phyloP scores from a whole-genome alignment of 2,797 vertebrate species.

The Thalassophryne amazonica region DNA sequence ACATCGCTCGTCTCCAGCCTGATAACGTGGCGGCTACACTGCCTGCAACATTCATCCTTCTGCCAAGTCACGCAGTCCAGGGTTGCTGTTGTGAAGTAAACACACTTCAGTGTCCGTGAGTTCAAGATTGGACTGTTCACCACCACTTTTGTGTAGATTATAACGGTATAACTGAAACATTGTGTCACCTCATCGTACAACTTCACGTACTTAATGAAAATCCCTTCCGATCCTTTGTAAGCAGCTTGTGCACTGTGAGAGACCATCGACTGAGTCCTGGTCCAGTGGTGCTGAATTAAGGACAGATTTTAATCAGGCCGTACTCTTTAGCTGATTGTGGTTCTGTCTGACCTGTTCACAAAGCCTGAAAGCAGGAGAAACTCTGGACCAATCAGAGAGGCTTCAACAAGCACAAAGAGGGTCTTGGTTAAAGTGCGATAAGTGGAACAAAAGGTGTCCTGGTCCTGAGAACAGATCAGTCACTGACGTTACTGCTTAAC shows the following conservation, averaged over 20 bases:
- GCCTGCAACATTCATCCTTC: conserved; percentile 29
- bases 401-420: conserved; percentile 10
- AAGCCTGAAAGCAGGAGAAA: background rate
- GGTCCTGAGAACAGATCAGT: conserved; percentile 1
- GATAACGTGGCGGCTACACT: conserved; percentile 43
- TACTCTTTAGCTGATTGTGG: conserved; percentile 13
- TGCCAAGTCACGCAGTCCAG: conserved; percentile 35
- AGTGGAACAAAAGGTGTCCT: conserved; percentile 2
- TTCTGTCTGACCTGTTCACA: conserved; percentile 11
- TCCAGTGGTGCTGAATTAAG: conserved; percentile 1
- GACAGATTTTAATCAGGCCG: conserved; percentile 8
- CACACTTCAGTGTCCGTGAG: too few relatives aligned
- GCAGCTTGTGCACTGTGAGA: too few relatives aligned
- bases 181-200: too few relatives aligned
- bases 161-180: too few relatives aligned
- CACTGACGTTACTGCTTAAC: conserved; percentile 16
- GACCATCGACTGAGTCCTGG: background rate
- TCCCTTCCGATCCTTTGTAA: too few relatives aligned
- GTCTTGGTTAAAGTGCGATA: conserved; percentile 38
- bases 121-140: too few relatives aligned
- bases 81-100: conserved; percentile 10
- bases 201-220: too few relatives aligned
- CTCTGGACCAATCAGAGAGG: background rate
- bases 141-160: too few relatives aligned
- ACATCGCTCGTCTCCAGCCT: conserved; percentile 18